phyloP scores from a whole-genome alignment of 30 jellyfish, hydroid and myxozoan genomes.

The Hydractinia echinata region DNA sequence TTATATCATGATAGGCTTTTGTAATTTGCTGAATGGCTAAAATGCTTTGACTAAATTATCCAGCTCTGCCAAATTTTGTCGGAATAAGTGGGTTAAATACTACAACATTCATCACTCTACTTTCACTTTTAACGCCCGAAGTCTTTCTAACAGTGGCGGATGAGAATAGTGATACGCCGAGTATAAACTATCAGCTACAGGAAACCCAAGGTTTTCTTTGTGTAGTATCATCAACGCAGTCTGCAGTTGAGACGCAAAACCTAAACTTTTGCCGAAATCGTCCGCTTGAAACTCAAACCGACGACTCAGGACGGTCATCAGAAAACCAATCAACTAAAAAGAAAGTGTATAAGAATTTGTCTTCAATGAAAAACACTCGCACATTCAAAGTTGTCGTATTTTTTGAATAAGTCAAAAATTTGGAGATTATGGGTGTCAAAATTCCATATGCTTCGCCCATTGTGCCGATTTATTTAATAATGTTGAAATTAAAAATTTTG shows the following conservation, averaged over 20 bases:
- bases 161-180: conserved; percentile 94
- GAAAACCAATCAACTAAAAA: conserved; percentile 74
- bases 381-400: too few species aligned
- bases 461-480: too few species aligned
- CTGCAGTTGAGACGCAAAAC: conserved; percentile 55
- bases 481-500: too few species aligned
- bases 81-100: too few species aligned
- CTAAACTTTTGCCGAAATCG: conserved; percentile 69
- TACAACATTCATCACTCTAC: background rate
- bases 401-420: too few species aligned
- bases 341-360: background rate
- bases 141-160: conserved; percentile 91
- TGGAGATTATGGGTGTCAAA: too few species aligned
- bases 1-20: too few species aligned
- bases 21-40: too few species aligned
- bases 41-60: too few species aligned
- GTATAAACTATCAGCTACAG: conserved; percentile 70
- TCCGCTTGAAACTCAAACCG: conserved; percentile 96
- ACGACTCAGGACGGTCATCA: conserved; percentile 82
- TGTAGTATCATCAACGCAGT: conserved; percentile 69
- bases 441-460: too few species aligned
- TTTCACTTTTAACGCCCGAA: conserved; percentile 49
- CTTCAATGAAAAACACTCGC: too few species aligned
- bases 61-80: too few species aligned
- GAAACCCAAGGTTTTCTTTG: conserved; percentile 87